phyloP scores from a whole-genome alignment of 2,113 vertebrate species.

The Myrmecophaga tridactyla region DNA sequence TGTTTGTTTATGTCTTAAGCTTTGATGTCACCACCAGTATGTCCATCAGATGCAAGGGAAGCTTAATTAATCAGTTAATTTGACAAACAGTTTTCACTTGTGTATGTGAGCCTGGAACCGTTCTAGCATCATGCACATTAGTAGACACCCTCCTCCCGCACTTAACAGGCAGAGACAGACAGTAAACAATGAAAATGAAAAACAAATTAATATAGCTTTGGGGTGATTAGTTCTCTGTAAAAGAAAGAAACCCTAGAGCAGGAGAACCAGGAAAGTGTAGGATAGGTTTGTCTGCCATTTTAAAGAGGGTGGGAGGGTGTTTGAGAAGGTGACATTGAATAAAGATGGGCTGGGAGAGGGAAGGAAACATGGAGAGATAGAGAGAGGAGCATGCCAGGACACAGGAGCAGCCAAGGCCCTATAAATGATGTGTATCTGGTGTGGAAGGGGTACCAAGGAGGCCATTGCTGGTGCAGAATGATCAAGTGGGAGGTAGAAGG shows the following conservation, averaged over 20 bases:
- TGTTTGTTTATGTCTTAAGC: neutral
- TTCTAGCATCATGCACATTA: neutral
- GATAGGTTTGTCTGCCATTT: neutral
- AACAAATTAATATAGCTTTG: neutral
- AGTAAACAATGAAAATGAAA: neutral
- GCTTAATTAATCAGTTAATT: no score
- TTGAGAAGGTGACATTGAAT: neutral
- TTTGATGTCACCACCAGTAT: neutral
- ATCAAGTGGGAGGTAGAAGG: accelerated
- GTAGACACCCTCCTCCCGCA: neutral
- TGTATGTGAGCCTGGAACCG: neutral
- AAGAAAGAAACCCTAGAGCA: neutral
- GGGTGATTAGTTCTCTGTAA: neutral
- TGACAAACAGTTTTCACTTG: neutral
- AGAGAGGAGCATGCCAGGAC: neutral
- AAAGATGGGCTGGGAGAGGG: neutral
- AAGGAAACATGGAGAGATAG: neutral
- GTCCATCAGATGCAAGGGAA: neutral
- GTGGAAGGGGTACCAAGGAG: no score
- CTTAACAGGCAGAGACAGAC: neutral
- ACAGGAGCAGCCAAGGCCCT: neutral
- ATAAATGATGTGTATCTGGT: neutral
- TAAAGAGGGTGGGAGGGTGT: neutral
- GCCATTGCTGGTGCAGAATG: no score
- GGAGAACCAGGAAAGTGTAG: neutral